Evolutionary conservation across 2,113 vertebrate species (phyloP).

Genomic region (Odontesthes bonariensis): DNA sequence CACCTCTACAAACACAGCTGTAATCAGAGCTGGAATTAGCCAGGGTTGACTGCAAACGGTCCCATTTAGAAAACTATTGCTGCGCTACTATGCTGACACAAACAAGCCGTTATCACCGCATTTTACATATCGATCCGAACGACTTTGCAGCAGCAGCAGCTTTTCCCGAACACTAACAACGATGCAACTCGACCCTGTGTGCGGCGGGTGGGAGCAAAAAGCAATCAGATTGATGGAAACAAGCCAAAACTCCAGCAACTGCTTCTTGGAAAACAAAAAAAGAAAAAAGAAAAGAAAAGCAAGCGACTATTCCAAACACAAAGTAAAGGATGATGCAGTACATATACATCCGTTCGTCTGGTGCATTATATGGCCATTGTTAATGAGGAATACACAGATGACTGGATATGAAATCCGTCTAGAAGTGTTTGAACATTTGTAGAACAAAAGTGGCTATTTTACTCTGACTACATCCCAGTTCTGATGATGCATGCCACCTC

Average conservation of each 20-base stretch:
- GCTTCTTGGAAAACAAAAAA: background rate
- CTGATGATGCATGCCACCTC: no score
- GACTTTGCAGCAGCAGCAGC: conserved; percentile 2
- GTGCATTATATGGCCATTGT: background rate
- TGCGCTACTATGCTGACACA: conserved; percentile 24
- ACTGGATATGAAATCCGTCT: background rate
- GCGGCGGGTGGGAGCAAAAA: background rate
- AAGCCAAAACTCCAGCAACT: background rate
- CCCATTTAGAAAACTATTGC: conserved; percentile 34
- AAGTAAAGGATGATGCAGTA: background rate
- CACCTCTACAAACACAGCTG: background rate
- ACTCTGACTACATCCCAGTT: no score
- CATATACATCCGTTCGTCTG: no score
- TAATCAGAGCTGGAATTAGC: conserved; percentile 42
- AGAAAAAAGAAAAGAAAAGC: background rate
- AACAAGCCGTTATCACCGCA: conserved; percentile 28
- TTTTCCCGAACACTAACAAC: background rate
- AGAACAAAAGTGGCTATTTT: no score
- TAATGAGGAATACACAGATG: background rate
- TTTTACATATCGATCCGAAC: conserved; percentile 11
- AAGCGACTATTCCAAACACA: background rate
- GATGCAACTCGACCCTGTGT: background rate
- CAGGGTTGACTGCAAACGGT: conserved; percentile 11
- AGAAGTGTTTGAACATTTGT: no score
- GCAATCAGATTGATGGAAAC: background rate